These are phyloP conservation scores for Deladenus siricidicola DNA, from an alignment of 2,888 invertebrate genomes.

Conservation along the genomic window DNA sequence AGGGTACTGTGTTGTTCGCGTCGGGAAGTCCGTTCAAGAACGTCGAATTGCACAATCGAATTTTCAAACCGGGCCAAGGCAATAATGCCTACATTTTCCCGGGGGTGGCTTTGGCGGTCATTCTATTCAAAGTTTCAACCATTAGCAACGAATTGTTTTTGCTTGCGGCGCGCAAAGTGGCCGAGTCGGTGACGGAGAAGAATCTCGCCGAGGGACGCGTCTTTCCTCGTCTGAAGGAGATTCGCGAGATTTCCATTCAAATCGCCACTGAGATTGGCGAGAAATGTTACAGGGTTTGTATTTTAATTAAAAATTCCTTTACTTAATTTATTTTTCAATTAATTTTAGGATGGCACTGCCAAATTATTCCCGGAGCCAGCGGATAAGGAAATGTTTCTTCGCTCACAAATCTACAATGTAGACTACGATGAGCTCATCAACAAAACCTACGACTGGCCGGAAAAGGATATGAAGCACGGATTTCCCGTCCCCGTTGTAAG, in stretches of 20 bases:
- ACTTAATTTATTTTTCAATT: neutral
- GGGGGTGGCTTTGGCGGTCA: slow-evolving; percentile 82
- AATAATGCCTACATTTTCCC: slow-evolving; percentile 97
- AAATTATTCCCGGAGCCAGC: slow-evolving; percentile 59
- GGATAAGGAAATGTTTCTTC: slow-evolving; percentile 58
- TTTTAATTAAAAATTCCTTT: neutral
- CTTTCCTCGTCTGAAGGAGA: slow-evolving; percentile 78
- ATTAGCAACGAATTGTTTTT: slow-evolving; percentile 88
- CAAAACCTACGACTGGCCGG: slow-evolving; percentile 57
- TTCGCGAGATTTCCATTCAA: slow-evolving; percentile 75
- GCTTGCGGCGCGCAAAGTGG: slow-evolving; percentile 79
- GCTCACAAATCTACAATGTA: slow-evolving; percentile 55
- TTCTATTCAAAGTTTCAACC: slow-evolving; percentile 81
- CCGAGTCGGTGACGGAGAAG: slow-evolving; percentile 70
- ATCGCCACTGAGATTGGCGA: slow-evolving; percentile 76
- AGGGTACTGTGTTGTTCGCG: slow-evolving; percentile 88
- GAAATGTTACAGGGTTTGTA: slow-evolving; percentile 65
- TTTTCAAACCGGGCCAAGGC: slow-evolving; percentile 84
- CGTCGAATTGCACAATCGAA: slow-evolving; percentile 70
- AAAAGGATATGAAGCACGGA: slow-evolving; percentile 48
- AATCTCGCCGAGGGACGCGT: slow-evolving; percentile 76
- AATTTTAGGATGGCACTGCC: slow-evolving; percentile 54
- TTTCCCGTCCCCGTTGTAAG: slow-evolving; percentile 42
- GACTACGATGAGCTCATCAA: slow-evolving; percentile 58
- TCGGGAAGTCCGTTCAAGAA: slow-evolving; percentile 92